Evolutionary conservation across 2,888 invertebrate species (phyloP).

Genomic region (Drosophila quinaria): DNA sequence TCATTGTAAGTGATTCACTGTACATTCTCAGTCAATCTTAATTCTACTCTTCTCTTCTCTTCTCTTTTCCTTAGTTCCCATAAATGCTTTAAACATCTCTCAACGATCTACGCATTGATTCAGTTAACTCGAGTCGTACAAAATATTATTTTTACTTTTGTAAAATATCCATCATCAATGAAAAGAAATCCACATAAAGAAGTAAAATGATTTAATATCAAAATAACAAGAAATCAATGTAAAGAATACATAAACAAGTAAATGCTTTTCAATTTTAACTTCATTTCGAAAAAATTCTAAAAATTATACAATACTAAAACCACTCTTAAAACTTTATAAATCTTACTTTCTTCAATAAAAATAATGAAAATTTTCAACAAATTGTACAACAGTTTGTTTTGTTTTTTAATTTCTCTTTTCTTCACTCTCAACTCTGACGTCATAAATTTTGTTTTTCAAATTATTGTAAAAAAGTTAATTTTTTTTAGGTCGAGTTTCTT

Average conservation of each 20-base stretch:
- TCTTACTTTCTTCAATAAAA: constrained; percentile 36
- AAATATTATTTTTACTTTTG: constrained; percentile 71
- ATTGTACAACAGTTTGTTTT: constrained; percentile 49
- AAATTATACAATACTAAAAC: background rate
- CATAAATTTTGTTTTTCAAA: background rate
- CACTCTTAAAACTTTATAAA: constrained; percentile 5
- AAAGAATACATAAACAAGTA: constrained; percentile 51
- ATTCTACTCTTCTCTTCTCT: background rate
- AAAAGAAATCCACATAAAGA: constrained; percentile 9
- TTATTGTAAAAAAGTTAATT: constrained; percentile 54
- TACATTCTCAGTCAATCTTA: background rate
- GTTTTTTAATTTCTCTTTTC: constrained; percentile 33
- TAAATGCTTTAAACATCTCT: constrained; percentile 60
- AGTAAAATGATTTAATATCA: constrained; percentile 3
- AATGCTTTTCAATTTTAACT: constrained; percentile 55
- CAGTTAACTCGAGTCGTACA: constrained; percentile 56
- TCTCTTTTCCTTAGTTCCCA: constrained; percentile 70
- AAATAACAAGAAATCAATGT: constrained; percentile 32
- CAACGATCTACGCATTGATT: constrained; percentile 36
- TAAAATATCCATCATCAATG: constrained; percentile 26
- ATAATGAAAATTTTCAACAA: constrained; percentile 2
- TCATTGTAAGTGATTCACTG: constrained; percentile 89
- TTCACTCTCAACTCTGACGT: constrained; percentile 2
- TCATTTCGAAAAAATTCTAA: background rate
- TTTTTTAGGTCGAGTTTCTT: constrained; percentile 7